phyloP scores from a whole-genome alignment of 2,888 invertebrate genomes.

The Scaptomyza caliginosa region DNA sequence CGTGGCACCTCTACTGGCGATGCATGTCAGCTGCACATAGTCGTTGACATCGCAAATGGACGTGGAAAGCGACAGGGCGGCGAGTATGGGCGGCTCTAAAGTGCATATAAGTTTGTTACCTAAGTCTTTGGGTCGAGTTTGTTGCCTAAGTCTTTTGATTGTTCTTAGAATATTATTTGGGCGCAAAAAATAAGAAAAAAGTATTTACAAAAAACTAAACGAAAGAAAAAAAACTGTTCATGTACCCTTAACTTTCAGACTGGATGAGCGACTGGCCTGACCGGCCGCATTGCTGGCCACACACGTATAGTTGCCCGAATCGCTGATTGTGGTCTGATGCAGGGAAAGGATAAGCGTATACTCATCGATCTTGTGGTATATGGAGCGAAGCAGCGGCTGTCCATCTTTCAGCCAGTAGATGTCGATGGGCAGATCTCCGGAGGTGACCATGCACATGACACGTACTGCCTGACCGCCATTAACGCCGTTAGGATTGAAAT shows the following conservation, averaged over 20 bases:
- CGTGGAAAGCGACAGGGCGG: constrained; percentile 80
- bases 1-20: constrained; percentile 90
- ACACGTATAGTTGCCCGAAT: constrained; percentile 86
- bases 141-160: constrained; percentile 8
- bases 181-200: constrained; percentile 6
- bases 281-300: constrained; percentile 86
- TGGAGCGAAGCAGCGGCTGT: constrained; percentile 80
- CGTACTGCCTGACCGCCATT: constrained; percentile 85
- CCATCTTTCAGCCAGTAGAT: constrained; percentile 87
- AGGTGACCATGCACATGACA: constrained; percentile 88
- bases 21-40: constrained; percentile 92
- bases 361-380: constrained; percentile 85
- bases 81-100: constrained; percentile 79
- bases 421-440: constrained; percentile 91
- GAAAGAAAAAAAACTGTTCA: neutral
- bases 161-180: neutral
- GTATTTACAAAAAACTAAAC: constrained; percentile 1
- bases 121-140: constrained; percentile 4
- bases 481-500: constrained; percentile 85
- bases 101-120: constrained; percentile 31
- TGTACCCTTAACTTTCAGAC: constrained; percentile 86
- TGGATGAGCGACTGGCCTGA: constrained; percentile 85
- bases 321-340: constrained; percentile 83
- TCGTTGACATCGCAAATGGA: constrained; percentile 86
- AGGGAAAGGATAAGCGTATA: constrained; percentile 85